Conservation (phyloP, 2,113 vertebrate species). For the Apus apus region DNA sequence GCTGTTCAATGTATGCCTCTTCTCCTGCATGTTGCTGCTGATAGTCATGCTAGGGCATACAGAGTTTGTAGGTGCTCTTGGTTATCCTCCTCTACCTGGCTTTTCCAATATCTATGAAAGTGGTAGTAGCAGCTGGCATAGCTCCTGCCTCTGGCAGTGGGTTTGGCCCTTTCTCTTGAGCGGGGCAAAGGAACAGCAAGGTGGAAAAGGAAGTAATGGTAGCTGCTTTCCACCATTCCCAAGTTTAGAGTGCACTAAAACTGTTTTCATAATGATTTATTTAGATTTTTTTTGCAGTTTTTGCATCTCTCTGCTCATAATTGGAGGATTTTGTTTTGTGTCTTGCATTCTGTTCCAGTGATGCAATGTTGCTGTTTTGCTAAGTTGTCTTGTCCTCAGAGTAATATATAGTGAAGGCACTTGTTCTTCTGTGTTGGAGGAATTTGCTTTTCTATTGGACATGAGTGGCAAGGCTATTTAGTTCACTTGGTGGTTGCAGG, state of each 20-base stretch:
- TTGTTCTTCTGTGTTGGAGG: not conserved
- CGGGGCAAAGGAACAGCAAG: not conserved
- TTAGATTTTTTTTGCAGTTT: not conserved
- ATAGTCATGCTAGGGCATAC: not conserved
- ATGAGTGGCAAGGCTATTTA: not conserved
- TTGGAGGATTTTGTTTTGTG: not conserved
- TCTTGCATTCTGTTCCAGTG: not conserved
- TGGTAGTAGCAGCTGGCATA: not conserved
- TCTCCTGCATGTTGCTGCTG: not conserved
- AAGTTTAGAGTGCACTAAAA: not conserved
- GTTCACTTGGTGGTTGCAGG: not conserved
- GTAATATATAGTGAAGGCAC: not conserved
- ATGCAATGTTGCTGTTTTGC: not conserved
- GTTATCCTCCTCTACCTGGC: not conserved
- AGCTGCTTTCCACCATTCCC: not conserved
- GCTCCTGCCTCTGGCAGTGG: not conserved
- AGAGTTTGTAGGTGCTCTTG: not conserved
- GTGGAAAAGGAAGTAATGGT: not conserved
- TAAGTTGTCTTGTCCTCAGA: not conserved
- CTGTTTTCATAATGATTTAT: not conserved
- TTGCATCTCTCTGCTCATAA: not conserved
- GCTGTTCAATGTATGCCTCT: not conserved
- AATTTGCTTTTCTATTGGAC: not conserved
- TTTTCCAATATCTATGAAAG: not conserved
- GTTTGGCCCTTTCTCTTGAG: not conserved